These are phyloP conservation scores for Aurelia sp. DNA, from an alignment of 30 jellyfish, hydroid and myxozoan genomes.

Conservation along the genomic window DNA sequence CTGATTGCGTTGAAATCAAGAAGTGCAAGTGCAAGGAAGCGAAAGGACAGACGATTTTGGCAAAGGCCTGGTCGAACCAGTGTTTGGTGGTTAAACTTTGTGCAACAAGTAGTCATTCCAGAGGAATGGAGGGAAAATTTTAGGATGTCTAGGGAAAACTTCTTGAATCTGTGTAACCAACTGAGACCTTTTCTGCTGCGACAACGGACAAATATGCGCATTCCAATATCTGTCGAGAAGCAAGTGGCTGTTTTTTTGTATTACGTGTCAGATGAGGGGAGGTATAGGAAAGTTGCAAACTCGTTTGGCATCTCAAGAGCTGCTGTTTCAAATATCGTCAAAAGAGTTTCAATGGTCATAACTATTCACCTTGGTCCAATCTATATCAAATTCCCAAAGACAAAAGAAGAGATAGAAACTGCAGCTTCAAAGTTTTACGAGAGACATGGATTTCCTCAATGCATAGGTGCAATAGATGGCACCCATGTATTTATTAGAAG, in stretches of 20 bases:
- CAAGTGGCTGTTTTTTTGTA: slow-evolving; percentile 65
- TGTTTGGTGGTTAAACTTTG: slow-evolving; percentile 51
- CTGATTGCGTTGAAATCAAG: not conserved
- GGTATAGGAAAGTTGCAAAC: slow-evolving; percentile 55
- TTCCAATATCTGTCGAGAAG: slow-evolving; percentile 25
- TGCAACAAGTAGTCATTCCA: slow-evolving; percentile 23
- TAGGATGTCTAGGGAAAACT: slow-evolving; percentile 31
- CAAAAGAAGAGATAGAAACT: slow-evolving; percentile 15
- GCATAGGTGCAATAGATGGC: slow-evolving; percentile 77
- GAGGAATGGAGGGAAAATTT: slow-evolving; percentile 62
- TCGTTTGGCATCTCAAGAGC: slow-evolving; percentile 75
- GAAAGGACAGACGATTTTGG: slow-evolving; percentile 24
- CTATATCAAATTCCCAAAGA: slow-evolving; percentile 52
- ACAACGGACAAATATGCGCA: slow-evolving; percentile 30
- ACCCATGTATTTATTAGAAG: slow-evolving; percentile 44
- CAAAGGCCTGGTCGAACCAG: slow-evolving; percentile 30
- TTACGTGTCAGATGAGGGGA: slow-evolving; percentile 67
- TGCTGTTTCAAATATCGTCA: slow-evolving; percentile 56
- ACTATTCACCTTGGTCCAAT: slow-evolving; percentile 44
- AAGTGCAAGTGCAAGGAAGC: not conserved
- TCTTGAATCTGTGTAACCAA: slow-evolving; percentile 1
- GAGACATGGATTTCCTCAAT: slow-evolving; percentile 73
- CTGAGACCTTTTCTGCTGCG: slow-evolving; percentile 50
- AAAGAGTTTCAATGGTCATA: slow-evolving; percentile 36
- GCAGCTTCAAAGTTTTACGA: slow-evolving; percentile 13